Conservation (phyloP, 2,113 vertebrate species). For the Cyphomyrus discorhynchus region DNA sequence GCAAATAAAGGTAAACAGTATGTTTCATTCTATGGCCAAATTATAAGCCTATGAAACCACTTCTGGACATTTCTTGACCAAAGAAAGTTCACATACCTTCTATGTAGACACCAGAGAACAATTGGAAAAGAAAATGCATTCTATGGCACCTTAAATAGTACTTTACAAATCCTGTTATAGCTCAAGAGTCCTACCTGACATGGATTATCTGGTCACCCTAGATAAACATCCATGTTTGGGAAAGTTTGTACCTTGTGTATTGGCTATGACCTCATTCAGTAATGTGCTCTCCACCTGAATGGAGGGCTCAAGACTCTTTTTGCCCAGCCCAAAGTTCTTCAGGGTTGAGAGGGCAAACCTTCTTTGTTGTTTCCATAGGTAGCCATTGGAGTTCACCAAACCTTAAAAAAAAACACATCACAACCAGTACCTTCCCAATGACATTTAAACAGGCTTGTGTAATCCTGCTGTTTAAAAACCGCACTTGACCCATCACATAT, state of each 20-base stretch:
- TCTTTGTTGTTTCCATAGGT: background rate
- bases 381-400: conserved; percentile 44
- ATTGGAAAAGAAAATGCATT: background rate
- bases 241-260: conserved; percentile 44
- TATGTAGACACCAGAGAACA: background rate
- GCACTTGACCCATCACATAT: background rate
- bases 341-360: background rate
- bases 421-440: background rate
- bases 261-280: background rate
- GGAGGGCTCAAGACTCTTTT: background rate
- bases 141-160: background rate
- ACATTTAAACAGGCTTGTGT: background rate
- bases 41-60: too few relatives aligned
- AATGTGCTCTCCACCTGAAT: background rate
- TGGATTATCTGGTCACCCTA: background rate
- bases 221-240: background rate
- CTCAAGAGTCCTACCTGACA: background rate
- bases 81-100: too few relatives aligned
- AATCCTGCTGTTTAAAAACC: background rate
- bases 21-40: too few relatives aligned
- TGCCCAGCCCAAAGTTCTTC: background rate
- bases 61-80: too few relatives aligned
- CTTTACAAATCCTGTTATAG: background rate
- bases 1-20: too few relatives aligned
- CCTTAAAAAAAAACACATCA: conserved; percentile 32